Base-by-base conservation (phyloP, 2,888 invertebrate species). In the Pseudococcus longispinus region DNA sequence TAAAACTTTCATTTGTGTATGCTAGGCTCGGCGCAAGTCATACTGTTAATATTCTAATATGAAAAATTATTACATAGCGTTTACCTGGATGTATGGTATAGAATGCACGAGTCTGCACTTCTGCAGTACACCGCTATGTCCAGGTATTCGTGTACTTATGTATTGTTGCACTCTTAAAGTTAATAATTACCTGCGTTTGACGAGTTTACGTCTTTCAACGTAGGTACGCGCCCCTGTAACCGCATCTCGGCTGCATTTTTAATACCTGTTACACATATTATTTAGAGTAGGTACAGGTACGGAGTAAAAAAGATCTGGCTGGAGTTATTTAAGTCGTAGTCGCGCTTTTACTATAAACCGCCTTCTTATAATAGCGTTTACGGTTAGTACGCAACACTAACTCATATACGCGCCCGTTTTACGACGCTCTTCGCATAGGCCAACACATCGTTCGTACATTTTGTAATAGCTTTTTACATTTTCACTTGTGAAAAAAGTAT, bases 201-300 rank as follows among this genome's bases (percentile, higher is more conserved):
- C 60, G 60, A 60, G 60, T 60, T 51, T 51, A n/a, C 51, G 20
- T 60, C 20, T 60, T 60, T 60, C 11, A 23, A 60, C 60, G 60
- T 23, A 51, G n/a, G n/a, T 51, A 51, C 51, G 51, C 51, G 51
- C 51, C 51, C 6, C n/a, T 46, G 44, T 15, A 46, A 46, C 44
- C 44, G 44, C 44, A 46, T 60, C 23, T 60, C 20, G 60, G 23
- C 23, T 60, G 23, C 23, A 20, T 60, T 60, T 60, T 60, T 60
- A 60, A 60, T 60, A 60, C 60, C 60, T 60, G 60, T 60, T 60
- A 60, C 60, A 60, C 60, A 60, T 60, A 60, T 60, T 60, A 60
- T 60, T 60, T 60, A 60, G 60, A 60, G 60, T 46, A 46, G 37
- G 37, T 55, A 55, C 55, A 15, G 18, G 55, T 55, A 55, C 55